Percentiles rank a stretch among this genome's conserved stretches.
These are phyloP conservation scores for Perizoma affinitatum DNA, from an alignment of 2,888 invertebrate genomes.

Conservation along the genomic window DNA sequence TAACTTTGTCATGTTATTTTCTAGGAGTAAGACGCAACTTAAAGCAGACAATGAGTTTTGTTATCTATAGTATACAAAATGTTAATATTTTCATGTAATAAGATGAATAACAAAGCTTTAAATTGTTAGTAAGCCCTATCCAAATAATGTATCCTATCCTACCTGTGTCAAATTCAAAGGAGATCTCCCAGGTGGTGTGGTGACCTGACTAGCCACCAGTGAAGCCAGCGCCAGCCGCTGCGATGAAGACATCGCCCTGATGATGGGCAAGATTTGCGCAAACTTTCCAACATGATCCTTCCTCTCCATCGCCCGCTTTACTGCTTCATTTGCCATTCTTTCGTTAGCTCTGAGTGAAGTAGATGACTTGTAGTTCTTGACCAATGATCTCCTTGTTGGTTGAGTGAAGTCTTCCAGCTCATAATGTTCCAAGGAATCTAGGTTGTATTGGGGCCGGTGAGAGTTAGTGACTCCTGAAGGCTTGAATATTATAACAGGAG, in stretches of 20 bases:
- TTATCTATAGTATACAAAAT: too few species aligned
- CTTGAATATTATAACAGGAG: constrained; percentile 64
- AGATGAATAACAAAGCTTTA: too few species aligned
- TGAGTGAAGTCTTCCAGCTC: constrained; percentile 59
- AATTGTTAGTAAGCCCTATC: too few species aligned
- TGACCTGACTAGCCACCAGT: constrained; percentile 85
- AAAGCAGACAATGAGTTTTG: too few species aligned
- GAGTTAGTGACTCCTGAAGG: constrained; percentile 73
- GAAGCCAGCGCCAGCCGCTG: constrained; percentile 86
- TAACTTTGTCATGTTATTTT: too few species aligned
- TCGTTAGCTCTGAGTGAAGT: constrained; percentile 68
- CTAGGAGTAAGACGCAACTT: too few species aligned
- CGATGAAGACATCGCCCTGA: constrained; percentile 85
- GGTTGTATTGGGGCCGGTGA: constrained; percentile 74
- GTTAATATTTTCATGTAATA: too few species aligned
- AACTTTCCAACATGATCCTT: constrained; percentile 85
- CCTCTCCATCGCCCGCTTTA: constrained; percentile 83
- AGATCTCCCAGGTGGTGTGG: constrained; percentile 78
- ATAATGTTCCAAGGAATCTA: constrained; percentile 71
- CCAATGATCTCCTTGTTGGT: constrained; percentile 52
- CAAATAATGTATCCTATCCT: constrained; percentile 10
- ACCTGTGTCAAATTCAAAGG: constrained; percentile 85
- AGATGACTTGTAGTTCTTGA: constrained; percentile 62
- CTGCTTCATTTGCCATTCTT: constrained; percentile 77
- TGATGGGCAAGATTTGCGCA: constrained; percentile 86